Conservation (phyloP, 2,797 vertebrate species). For the Dryobates pubescens region DNA sequence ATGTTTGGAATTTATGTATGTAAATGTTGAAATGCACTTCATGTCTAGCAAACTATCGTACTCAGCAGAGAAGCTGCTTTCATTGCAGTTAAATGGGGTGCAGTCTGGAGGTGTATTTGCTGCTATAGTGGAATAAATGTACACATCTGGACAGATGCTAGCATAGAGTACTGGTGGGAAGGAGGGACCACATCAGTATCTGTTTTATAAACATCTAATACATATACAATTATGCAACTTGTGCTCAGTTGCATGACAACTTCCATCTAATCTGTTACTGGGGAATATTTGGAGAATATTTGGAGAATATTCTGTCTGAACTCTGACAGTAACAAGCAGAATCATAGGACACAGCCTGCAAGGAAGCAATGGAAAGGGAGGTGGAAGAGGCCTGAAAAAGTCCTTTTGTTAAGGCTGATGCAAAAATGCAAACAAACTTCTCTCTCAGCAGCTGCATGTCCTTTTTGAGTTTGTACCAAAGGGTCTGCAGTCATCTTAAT, state of each 20-base stretch:
- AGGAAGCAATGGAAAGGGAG: neutral
- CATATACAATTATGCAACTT: constrained; percentile 12
- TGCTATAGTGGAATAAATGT: neutral
- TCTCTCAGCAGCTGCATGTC: neutral
- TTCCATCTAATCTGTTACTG: neutral
- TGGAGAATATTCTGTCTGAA: neutral
- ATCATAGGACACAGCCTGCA: neutral
- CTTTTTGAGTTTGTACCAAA: neutral
- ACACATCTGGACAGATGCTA: constrained; percentile 33
- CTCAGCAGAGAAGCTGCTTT: constrained; percentile 45
- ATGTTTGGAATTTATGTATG: neutral
- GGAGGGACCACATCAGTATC: neutral
- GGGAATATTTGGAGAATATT: neutral
- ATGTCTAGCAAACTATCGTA: neutral
- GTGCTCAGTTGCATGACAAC: neutral
- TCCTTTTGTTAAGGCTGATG: neutral
- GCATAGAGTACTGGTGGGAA: constrained; percentile 10
- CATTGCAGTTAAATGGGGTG: neutral
- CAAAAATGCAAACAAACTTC: neutral
- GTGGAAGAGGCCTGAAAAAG: neutral
- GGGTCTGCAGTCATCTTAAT: neutral
- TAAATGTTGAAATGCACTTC: constrained; percentile 3
- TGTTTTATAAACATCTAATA: constrained; percentile 21
- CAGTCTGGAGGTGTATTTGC: constrained; percentile 28
- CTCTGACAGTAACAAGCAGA: neutral